Evolutionary conservation across 1,140 invertebrate genomes (phyloP).

Genomic region (Magallana angulata): DNA sequence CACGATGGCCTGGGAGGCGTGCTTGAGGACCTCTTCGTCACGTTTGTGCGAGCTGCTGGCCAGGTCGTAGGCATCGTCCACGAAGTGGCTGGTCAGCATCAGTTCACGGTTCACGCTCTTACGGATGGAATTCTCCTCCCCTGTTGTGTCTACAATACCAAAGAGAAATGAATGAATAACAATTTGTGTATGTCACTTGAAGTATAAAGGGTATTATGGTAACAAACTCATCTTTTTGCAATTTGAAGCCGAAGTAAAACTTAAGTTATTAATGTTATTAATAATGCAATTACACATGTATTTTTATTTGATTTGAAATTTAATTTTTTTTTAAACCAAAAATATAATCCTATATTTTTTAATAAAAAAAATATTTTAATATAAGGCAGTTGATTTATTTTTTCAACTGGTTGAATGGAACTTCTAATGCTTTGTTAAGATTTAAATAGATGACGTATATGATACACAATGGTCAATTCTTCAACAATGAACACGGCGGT

Average conservation of each 20-base stretch:
- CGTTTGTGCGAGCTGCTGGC: constrained; percentile 54
- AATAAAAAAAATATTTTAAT: neutral
- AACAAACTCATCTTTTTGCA: too few species aligned
- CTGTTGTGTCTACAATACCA: constrained; percentile 50
- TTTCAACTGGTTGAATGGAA: neutral
- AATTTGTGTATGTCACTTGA: too few species aligned
- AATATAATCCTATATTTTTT: too few species aligned
- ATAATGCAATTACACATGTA: neutral
- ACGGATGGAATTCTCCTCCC: constrained; percentile 56
- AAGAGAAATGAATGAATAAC: neutral
- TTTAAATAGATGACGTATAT: neutral
- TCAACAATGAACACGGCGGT: too few species aligned
- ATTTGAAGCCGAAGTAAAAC: too few species aligned
- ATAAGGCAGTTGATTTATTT: neutral
- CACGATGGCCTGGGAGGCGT: constrained; percentile 59
- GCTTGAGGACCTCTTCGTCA: constrained; percentile 57
- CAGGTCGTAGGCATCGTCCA: constrained; percentile 58
- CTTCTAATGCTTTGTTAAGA: too few species aligned
- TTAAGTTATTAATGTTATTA: too few species aligned
- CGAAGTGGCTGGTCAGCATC: constrained; percentile 50
- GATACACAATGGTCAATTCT: neutral
- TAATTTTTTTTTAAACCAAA: neutral
- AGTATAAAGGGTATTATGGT: too few species aligned
- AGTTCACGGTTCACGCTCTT: constrained; percentile 55
- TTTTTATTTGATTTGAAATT: neutral